Evolutionary conservation across 2,888 invertebrate species (phyloP).

Genomic region (Dryobotodes eremita): DNA sequence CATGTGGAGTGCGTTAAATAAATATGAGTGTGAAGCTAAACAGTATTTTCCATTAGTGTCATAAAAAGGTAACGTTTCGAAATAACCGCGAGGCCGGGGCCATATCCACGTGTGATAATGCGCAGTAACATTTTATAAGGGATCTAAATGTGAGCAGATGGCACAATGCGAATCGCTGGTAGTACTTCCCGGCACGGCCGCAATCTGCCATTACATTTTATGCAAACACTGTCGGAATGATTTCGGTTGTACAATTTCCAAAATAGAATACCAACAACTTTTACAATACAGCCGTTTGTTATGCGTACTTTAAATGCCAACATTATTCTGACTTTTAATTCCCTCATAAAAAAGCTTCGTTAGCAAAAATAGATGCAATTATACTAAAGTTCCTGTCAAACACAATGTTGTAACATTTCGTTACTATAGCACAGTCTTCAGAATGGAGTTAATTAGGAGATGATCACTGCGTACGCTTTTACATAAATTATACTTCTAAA

Average conservation of each 20-base stretch:
- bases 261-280: constrained; percentile 71
- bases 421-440: constrained; percentile 10
- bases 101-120: constrained; percentile 89
- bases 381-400: constrained; percentile 24
- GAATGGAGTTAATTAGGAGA: constrained; percentile 49
- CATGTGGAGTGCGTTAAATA: constrained; percentile 76
- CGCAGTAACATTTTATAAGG: constrained; percentile 90
- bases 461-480: constrained; percentile 53
- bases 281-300: constrained; percentile 59
- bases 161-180: constrained; percentile 87
- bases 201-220: constrained; percentile 89
- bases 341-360: constrained; percentile 56
- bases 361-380: constrained; percentile 43
- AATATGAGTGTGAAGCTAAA: constrained; percentile 82
- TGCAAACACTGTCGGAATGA: constrained; percentile 86
- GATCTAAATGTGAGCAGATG: constrained; percentile 90
- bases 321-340: constrained; percentile 55
- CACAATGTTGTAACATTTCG: constrained; percentile 23
- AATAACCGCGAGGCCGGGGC: constrained; percentile 84
- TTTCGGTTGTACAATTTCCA: constrained; percentile 82
- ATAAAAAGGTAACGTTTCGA: constrained; percentile 87
- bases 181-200: constrained; percentile 84
- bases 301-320: constrained; percentile 53
- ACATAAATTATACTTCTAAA: constrained; percentile 63
- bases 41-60: constrained; percentile 88